phyloP scores from a whole-genome alignment of 2,888 invertebrate genomes.

The Nycteola revayana region DNA sequence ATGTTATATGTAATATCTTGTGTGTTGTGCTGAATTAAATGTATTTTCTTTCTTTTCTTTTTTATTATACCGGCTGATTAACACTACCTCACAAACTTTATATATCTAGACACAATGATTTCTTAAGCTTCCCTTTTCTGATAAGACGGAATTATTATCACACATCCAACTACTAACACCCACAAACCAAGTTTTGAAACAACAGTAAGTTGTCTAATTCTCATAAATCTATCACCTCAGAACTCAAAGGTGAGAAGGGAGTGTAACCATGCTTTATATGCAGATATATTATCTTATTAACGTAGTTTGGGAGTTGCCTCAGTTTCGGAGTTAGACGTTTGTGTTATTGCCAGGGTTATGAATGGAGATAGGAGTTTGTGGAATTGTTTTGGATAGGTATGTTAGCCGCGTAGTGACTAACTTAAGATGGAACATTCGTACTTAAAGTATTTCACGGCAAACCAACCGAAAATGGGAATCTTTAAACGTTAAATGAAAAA shows the following conservation, averaged over 20 bases:
- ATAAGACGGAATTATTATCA: not conserved
- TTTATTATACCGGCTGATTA: not conserved
- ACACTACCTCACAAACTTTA: not conserved
- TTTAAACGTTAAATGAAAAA: too few relatives aligned
- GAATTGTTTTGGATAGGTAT: too few relatives aligned
- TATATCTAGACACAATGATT: too few relatives aligned
- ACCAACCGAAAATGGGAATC: too few relatives aligned
- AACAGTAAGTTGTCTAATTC: not conserved
- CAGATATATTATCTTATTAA: conserved; percentile 59
- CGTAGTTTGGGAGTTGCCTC: conserved; percentile 18
- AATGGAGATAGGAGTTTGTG: not conserved
- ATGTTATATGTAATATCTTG: too few relatives aligned
- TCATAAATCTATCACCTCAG: conserved; percentile 28
- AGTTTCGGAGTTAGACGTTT: not conserved
- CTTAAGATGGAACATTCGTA: too few relatives aligned
- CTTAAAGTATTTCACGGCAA: too few relatives aligned
- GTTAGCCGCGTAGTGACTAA: too few relatives aligned
- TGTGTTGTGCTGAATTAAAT: too few relatives aligned
- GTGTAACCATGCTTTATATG: conserved; percentile 65
- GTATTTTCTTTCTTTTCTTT: too few relatives aligned
- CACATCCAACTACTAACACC: not conserved
- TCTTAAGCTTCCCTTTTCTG: too few relatives aligned
- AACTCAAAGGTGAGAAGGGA: conserved; percentile 26
- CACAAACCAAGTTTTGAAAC: not conserved
- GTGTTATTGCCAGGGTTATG: conserved; percentile 10